A percentile compares a stretch with the other conserved stretches of the same genome.
phyloP scores from a whole-genome alignment of 2,113 vertebrate species.

The Isichthys henryi region DNA sequence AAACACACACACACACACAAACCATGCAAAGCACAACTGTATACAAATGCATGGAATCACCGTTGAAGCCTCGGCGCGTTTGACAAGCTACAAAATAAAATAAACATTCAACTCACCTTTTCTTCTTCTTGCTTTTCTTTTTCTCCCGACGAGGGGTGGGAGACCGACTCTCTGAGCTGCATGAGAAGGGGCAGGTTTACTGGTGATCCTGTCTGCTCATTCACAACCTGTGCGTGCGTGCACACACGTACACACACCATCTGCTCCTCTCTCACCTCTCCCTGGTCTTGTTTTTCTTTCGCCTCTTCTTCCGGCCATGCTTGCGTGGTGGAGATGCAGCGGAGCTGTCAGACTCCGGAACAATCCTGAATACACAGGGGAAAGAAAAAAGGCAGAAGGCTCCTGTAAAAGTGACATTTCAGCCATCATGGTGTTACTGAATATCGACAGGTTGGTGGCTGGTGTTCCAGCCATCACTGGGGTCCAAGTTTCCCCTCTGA shows the following conservation, averaged over 20 bases:
- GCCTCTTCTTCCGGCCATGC: constrained; percentile 80
- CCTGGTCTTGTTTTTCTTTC: constrained; percentile 74
- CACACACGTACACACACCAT: not conserved
- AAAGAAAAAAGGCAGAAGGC: not conserved
- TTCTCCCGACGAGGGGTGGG: constrained; percentile 66
- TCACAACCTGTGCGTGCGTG: not conserved
- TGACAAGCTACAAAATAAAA: not conserved
- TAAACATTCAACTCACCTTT: constrained; percentile 55
- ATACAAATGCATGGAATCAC: not conserved
- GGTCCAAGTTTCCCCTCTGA: not conserved
- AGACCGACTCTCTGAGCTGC: constrained; percentile 73
- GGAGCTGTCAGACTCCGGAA: constrained; percentile 70
- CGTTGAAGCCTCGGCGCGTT: not conserved
- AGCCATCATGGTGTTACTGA: not conserved
- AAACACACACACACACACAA: not conserved
- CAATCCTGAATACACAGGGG: constrained; percentile 50
- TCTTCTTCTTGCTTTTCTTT: constrained; percentile 77
- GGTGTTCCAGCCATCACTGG: not conserved
- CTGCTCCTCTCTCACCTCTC: constrained; percentile 52
- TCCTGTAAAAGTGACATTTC: not conserved
- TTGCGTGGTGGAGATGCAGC: constrained; percentile 69
- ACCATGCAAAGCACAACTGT: not conserved
- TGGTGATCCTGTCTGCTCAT: not conserved
- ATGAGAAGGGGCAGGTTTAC: not conserved
- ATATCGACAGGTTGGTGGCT: not conserved